Conservation (phyloP, 2,888 invertebrate genomes). For the Neoaliturus tenellus region DNA sequence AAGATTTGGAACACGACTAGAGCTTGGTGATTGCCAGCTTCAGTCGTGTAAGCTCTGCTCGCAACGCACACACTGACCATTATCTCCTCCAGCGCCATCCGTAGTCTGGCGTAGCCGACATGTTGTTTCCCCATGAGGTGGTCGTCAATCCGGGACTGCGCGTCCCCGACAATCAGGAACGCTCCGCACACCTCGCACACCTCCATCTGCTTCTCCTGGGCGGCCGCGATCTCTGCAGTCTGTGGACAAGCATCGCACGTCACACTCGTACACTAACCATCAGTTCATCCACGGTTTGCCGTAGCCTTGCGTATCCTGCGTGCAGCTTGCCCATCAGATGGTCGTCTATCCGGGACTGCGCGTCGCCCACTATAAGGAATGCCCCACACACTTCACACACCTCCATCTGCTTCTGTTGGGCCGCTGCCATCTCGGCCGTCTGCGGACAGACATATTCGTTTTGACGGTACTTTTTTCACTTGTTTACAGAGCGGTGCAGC, state of each 20-base stretch:
- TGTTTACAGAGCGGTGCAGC: too few species aligned
- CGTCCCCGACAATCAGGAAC: conserved; percentile 99
- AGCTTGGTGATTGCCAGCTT: too few species aligned
- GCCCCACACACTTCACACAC: conserved; percentile 99
- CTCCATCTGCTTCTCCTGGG: conserved; percentile 98
- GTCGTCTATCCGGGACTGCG: conserved; percentile 98
- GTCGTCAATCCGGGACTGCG: conserved; percentile 98
- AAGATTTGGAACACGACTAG: too few species aligned
- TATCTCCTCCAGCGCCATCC: conserved; percentile 76
- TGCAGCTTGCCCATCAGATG: conserved; percentile 99
- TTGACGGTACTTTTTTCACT: too few species aligned
- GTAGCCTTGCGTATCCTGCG: conserved; percentile 87
- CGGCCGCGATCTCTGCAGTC: conserved; percentile 89
- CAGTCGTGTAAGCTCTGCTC: too few species aligned
- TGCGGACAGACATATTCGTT: conserved; percentile 69
- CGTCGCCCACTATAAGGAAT: conserved; percentile 99
- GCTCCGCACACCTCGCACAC: conserved; percentile 99
- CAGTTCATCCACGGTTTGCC: conserved; percentile 76
- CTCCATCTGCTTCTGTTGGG: conserved; percentile 98
- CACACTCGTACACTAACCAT: conserved; percentile 70
- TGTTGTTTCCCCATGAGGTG: conserved; percentile 99
- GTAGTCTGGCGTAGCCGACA: conserved; percentile 87
- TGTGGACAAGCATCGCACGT: conserved; percentile 70
- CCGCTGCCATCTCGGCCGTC: conserved; percentile 89
- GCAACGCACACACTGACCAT: conserved; percentile 72